These are phyloP conservation scores for Leptura quadrifasciata DNA, from an alignment of 2,888 invertebrate genomes.

Conservation along the genomic window DNA sequence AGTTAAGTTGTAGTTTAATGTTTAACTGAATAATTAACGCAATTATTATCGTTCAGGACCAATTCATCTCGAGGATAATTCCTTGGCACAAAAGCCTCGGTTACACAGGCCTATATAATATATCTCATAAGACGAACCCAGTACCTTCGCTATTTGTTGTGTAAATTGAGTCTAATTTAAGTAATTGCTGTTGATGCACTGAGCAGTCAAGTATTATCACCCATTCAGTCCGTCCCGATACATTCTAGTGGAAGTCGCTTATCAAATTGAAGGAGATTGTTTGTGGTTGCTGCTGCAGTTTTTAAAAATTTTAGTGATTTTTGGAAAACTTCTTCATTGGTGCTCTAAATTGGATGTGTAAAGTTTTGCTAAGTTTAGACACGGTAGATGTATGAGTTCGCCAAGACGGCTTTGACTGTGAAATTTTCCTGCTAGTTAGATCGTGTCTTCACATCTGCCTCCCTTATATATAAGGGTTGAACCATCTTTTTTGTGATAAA, in stretches of 20 bases:
- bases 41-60: background rate
- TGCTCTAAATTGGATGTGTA: slow-evolving; percentile 27
- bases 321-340: slow-evolving; percentile 4
- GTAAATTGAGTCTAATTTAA: slow-evolving; percentile 70
- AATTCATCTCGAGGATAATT: slow-evolving; percentile 11
- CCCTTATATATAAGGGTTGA: slow-evolving; percentile 60
- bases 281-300: slow-evolving; percentile 12
- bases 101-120: slow-evolving; percentile 6
- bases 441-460: slow-evolving; percentile 42
- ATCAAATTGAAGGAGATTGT: background rate
- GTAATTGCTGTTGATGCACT: slow-evolving; percentile 64
- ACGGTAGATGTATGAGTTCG: slow-evolving; percentile 58
- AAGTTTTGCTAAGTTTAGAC: background rate
- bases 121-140: slow-evolving; percentile 40
- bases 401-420: slow-evolving; percentile 68
- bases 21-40: slow-evolving; percentile 6
- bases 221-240: slow-evolving; percentile 55
- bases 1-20: background rate
- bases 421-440: slow-evolving; percentile 26
- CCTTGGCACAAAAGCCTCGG: slow-evolving; percentile 16
- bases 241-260: slow-evolving; percentile 24
- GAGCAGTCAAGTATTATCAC: slow-evolving; percentile 57
- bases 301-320: background rate
- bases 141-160: slow-evolving; percentile 45
- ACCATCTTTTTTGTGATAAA: slow-evolving; percentile 67